These are phyloP conservation scores for Lochmaea capreae DNA, from an alignment of 2,888 invertebrate species.

Conservation along the genomic window DNA sequence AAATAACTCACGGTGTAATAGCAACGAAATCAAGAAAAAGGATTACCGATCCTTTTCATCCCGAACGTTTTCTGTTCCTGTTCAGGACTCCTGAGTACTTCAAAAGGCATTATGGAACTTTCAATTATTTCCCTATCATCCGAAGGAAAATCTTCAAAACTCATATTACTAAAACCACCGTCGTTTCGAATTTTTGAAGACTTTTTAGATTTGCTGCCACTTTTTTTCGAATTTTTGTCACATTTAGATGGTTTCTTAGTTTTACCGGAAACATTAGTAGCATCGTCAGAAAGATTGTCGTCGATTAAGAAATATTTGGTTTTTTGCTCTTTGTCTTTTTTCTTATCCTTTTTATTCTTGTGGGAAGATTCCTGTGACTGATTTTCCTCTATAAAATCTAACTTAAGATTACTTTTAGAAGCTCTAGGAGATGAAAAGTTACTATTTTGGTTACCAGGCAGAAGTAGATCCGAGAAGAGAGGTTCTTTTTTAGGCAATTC, in stretches of 20 bases:
- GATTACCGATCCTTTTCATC: constrained; percentile 67
- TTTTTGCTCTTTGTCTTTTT: constrained; percentile 62
- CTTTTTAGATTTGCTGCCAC: constrained; percentile 56
- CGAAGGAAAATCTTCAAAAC: constrained; percentile 79
- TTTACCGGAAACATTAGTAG: constrained; percentile 48
- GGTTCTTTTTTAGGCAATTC: constrained; percentile 44
- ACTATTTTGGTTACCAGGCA: constrained; percentile 33
- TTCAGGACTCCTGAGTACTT: constrained; percentile 71
- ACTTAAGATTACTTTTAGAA: constrained; percentile 30
- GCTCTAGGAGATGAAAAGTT: constrained; percentile 23
- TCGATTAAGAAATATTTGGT: constrained; percentile 69
- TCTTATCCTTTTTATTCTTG: constrained; percentile 58
- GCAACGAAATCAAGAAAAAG: constrained; percentile 65
- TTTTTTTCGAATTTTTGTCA: constrained; percentile 54
- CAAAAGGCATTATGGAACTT: constrained; percentile 71
- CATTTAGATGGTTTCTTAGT: constrained; percentile 58
- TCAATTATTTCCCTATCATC: constrained; percentile 69
- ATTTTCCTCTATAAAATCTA: constrained; percentile 34
- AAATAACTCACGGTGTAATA: constrained; percentile 4
- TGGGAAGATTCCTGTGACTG: constrained; percentile 33
- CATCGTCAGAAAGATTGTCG: constrained; percentile 64
- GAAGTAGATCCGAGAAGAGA: constrained; percentile 36
- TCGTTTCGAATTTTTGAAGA: constrained; percentile 58
- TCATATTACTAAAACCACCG: constrained; percentile 79
- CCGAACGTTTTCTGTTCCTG: constrained; percentile 67